Percentiles rank a stretch among this genome's conserved stretches.
Conservation (phyloP, 2,888 invertebrate genomes). For the Sarcophaga rosellei region DNA sequence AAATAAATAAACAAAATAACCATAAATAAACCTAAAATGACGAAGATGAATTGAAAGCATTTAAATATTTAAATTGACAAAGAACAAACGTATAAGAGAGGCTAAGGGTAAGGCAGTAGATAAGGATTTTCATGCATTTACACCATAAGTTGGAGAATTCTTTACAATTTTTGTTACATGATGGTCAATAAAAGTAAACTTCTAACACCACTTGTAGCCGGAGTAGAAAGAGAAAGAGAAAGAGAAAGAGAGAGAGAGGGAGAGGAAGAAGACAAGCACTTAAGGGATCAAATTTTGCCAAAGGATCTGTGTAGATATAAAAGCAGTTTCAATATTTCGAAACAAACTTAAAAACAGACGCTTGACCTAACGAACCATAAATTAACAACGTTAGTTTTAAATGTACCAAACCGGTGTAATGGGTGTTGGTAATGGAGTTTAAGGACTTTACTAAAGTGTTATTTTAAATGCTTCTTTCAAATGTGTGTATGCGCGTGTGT, state of each 20-base stretch:
- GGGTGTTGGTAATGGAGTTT: constrained; percentile 47
- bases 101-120: not conserved
- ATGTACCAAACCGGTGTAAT: not conserved
- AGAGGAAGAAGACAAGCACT: constrained; percentile 46
- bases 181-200: constrained; percentile 62
- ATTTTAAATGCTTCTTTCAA: constrained; percentile 27
- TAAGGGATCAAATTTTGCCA: constrained; percentile 49
- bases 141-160: constrained; percentile 40
- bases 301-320: not conserved
- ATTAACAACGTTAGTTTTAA: constrained; percentile 78
- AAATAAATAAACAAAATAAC: constrained; percentile 61
- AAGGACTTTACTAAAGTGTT: constrained; percentile 48
- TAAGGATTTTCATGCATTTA: not conserved
- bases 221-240: constrained; percentile 1
- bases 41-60: constrained; percentile 77
- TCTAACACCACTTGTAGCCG: not conserved
- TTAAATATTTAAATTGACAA: constrained; percentile 70
- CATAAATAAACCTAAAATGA: constrained; percentile 71
- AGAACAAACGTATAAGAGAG: constrained; percentile 45
- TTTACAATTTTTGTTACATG: constrained; percentile 54
- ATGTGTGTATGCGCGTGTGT: not conserved
- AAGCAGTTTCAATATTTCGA: not conserved
- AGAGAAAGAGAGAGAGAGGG: constrained; percentile 7
- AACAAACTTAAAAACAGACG: constrained; percentile 62
- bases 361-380: constrained; percentile 81